Conservation (phyloP, 2,797 vertebrate genomes). For the Acropternis orthonyx region DNA sequence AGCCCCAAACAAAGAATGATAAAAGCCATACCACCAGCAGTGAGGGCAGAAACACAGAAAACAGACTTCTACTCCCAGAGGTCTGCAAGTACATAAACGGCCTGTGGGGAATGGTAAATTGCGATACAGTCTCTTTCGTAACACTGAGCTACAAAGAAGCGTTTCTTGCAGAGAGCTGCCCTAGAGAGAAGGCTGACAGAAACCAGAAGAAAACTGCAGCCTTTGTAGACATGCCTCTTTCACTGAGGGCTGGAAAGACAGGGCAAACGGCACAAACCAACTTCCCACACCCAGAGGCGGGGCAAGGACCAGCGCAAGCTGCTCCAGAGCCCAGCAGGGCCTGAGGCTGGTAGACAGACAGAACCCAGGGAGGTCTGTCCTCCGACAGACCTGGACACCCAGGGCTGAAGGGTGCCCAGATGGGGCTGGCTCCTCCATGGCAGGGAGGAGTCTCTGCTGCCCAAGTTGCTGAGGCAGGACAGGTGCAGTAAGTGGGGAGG, state of each 20-base stretch:
- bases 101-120: not conserved
- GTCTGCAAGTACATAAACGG: not conserved
- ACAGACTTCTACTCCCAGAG: accelerated
- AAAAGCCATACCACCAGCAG: not conserved
- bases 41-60: accelerated
- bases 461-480: not conserved
- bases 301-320: not conserved
- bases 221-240: not conserved
- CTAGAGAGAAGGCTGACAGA: not conserved
- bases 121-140: not conserved
- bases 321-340: too few species aligned
- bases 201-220: not conserved
- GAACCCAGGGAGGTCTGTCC: accelerated
- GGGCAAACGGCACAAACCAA: not conserved
- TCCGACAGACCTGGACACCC: accelerated
- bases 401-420: accelerated
- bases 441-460: not conserved
- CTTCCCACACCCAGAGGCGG: not conserved
- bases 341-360: accelerated
- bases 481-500: accelerated
- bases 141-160: not conserved
- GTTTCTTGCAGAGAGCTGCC: not conserved
- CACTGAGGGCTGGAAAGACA: not conserved
- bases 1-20: not conserved
- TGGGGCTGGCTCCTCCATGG: accelerated